A percentile compares a stretch with the other conserved stretches of the same genome.
These are phyloP conservation scores for Drosophila watanabei DNA, from an alignment of 1,140 invertebrate species.

Conservation along the genomic window DNA sequence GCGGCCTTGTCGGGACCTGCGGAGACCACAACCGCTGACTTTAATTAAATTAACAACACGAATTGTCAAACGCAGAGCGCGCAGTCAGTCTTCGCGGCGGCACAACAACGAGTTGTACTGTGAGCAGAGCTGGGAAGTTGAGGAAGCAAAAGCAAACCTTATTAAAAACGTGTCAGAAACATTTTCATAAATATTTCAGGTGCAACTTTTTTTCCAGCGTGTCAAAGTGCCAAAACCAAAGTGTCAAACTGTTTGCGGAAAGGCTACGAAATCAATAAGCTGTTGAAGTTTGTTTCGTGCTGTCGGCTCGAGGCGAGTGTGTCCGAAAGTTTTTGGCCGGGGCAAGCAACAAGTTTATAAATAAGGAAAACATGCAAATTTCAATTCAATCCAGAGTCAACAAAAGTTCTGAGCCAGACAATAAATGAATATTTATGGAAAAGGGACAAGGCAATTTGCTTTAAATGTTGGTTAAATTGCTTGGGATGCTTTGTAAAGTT, in stretches of 20 bases:
- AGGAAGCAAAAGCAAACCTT: conserved; percentile 64
- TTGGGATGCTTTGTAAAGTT: conserved; percentile 5
- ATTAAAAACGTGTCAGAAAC: conserved; percentile 83
- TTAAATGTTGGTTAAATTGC: conserved; percentile 8
- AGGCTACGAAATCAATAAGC: conserved; percentile 71
- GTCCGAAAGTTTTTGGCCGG: conserved; percentile 10
- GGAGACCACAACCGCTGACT: conserved; percentile 38
- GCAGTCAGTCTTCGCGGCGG: conserved; percentile 27
- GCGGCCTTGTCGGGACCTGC: conserved; percentile 6
- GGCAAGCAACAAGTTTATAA: conserved; percentile 67
- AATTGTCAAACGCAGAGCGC: conserved; percentile 74
- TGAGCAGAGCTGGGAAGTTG: conserved; percentile 8
- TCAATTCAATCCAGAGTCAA: conserved; percentile 44
- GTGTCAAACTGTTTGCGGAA: conserved; percentile 61
- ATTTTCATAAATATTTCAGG: conserved; percentile 82
- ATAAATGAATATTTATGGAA: conserved; percentile 56
- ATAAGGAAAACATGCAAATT: conserved; percentile 45
- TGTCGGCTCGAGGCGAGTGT: background rate
- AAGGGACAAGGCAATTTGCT: conserved; percentile 19
- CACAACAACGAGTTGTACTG: conserved; percentile 42
- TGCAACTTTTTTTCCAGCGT: conserved; percentile 65
- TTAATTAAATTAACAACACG: conserved; percentile 81
- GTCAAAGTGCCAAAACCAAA: conserved; percentile 72
- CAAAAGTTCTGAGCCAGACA: conserved; percentile 34
- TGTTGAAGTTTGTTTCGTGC: conserved; percentile 38